Evolutionary conservation across 2,797 vertebrate species (phyloP), one percentile per base, ranked within the genome.

Genomic region (Rhyacichthys aspro): DNA sequence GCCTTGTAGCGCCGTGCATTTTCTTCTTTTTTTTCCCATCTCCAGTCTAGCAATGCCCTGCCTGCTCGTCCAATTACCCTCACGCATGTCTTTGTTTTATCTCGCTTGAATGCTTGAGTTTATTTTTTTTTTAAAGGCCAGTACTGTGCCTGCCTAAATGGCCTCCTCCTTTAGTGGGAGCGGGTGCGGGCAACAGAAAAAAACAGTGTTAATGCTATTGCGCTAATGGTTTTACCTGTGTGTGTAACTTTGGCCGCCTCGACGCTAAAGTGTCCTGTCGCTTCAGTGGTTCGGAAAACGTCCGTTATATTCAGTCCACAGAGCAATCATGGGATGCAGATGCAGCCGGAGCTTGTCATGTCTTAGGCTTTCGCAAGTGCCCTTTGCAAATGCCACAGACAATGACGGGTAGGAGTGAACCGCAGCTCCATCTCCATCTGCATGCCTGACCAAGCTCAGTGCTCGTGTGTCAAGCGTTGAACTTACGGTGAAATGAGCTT

Each of bases 381-480:
- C 87, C 88, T 90, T 90, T 86, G 72, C 66, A 91, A 92, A 92
- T 91, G 89, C 85, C 89, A 91, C 72, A 69, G 80, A 86, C 79
- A 71, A 64, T 70, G 73, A 73, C 70, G 79, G 65, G 74, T 59
- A 49, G 70, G 63, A 75, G 46, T 42, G 69, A 82, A 64, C 11
- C 1, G 18, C 63, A 7, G 62, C 72, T 71, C 72, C 63, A 68
- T 74, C 67, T 82, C 75, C 78, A 81, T 85, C 81, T 86, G 75
- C 72, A 85, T 83, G 87, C 83, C 77, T 79, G 86, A 85, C 82
- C 84, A 78, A 78, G 55, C 78, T 55, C 59, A 53, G 18, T 45
- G 41, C 70, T 23, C 39, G 71, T 70, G 84, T 86, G 79, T 88
- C 84, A 85, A 79, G 73, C 45, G 50, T 70, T 77, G 78, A 84